phyloP scores from a whole-genome alignment of 2,888 invertebrate genomes.

The Torymus texanus region DNA sequence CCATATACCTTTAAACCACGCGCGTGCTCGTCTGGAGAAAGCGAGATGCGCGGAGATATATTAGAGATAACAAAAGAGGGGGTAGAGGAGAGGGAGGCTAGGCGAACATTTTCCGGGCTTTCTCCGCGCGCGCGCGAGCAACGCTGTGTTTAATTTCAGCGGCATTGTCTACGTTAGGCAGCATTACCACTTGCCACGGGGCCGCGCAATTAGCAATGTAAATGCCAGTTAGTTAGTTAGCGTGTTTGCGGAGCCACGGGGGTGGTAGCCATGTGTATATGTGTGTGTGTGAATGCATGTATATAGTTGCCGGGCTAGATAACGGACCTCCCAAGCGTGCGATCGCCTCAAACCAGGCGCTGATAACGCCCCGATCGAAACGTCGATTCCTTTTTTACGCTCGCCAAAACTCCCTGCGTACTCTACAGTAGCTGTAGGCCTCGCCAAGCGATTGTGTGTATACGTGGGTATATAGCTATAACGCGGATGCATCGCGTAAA shows the following conservation, averaged over 20 bases:
- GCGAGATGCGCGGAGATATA: slow-evolving; percentile 15
- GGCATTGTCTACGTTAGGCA: slow-evolving; percentile 71
- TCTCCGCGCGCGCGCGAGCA: slow-evolving; percentile 49
- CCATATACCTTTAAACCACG: too few relatives aligned
- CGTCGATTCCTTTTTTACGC: slow-evolving; percentile 63
- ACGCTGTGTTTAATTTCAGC: slow-evolving; percentile 66
- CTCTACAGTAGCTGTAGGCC: background rate
- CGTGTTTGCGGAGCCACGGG: slow-evolving; percentile 70
- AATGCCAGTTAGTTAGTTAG: slow-evolving; percentile 74
- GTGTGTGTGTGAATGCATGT: slow-evolving; percentile 41
- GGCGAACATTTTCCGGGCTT: slow-evolving; percentile 29
- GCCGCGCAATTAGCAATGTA: slow-evolving; percentile 74
- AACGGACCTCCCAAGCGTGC: slow-evolving; percentile 73
- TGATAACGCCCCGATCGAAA: slow-evolving; percentile 58
- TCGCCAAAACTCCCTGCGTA: background rate
- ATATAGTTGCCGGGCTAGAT: slow-evolving; percentile 65
- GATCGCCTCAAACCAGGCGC: slow-evolving; percentile 62
- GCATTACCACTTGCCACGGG: slow-evolving; percentile 66
- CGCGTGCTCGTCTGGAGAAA: background rate
- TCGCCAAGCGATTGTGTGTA: too few relatives aligned
- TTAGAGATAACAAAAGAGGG: slow-evolving; percentile 5
- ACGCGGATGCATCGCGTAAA: too few relatives aligned
- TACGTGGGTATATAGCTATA: too few relatives aligned
- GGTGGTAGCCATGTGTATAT: slow-evolving; percentile 9
- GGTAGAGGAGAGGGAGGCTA: background rate